phyloP scores from a whole-genome alignment of 2,888 invertebrate genomes.

The Nephrocerus scutellatus region DNA sequence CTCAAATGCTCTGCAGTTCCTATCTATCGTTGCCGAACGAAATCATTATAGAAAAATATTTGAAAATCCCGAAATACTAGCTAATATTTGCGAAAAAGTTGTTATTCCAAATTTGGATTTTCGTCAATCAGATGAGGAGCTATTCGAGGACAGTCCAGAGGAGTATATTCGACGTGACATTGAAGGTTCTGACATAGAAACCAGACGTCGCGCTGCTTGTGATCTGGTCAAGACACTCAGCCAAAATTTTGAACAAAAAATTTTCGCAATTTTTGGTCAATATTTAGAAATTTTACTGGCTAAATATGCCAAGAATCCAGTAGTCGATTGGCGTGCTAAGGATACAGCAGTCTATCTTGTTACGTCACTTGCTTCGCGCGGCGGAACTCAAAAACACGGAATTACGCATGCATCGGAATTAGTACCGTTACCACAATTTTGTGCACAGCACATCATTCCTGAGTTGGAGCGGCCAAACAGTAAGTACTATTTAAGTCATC shows the following conservation, averaged over 20 bases:
- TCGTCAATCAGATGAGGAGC: slow-evolving; percentile 86
- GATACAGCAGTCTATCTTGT: slow-evolving; percentile 96
- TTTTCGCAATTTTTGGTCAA: slow-evolving; percentile 80
- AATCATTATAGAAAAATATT: slow-evolving; percentile 81
- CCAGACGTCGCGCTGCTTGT: slow-evolving; percentile 90
- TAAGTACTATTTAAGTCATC: slow-evolving; percentile 47
- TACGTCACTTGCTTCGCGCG: slow-evolving; percentile 87
- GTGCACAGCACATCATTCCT: slow-evolving; percentile 74
- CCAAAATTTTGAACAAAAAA: slow-evolving; percentile 77
- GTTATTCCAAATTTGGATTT: slow-evolving; percentile 98
- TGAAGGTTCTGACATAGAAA: slow-evolving; percentile 97
- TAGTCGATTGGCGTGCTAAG: slow-evolving; percentile 82
- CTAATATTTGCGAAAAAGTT: slow-evolving; percentile 94
- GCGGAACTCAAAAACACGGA: slow-evolving; percentile 81
- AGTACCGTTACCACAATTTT: slow-evolving; percentile 86
- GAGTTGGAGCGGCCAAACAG: slow-evolving; percentile 72
- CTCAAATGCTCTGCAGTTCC: slow-evolving; percentile 90
- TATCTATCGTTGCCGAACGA: slow-evolving; percentile 90
- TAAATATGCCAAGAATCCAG: slow-evolving; percentile 70
- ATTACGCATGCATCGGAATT: slow-evolving; percentile 85
- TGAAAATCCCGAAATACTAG: slow-evolving; percentile 77
- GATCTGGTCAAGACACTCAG: slow-evolving; percentile 92
- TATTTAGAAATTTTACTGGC: slow-evolving; percentile 59
- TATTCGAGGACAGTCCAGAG: slow-evolving; percentile 97
- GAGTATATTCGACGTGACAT: slow-evolving; percentile 95